Evolutionary conservation across 2,113 vertebrate genomes (phyloP).

Genomic region (Aythya baeri): DNA sequence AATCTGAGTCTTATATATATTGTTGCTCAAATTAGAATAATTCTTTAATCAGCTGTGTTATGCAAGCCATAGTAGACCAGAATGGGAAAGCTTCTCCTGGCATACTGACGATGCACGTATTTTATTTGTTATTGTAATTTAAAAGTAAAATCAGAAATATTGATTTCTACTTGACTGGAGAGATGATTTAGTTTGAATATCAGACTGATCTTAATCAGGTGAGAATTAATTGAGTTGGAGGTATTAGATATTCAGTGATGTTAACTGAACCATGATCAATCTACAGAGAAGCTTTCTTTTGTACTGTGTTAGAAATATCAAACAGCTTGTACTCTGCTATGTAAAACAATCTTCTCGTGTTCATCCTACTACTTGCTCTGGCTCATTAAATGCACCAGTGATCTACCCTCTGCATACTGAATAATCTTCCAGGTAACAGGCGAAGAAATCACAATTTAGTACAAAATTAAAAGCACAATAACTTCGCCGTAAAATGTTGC

Average conservation of each 20-base stretch:
- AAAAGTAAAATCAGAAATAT: slow-evolving; percentile 94
- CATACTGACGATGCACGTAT: slow-evolving; percentile 74
- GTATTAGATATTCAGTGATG: slow-evolving; percentile 91
- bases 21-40: slow-evolving; percentile 84
- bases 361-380: slow-evolving; percentile 72
- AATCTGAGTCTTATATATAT: slow-evolving; percentile 80
- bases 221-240: slow-evolving; percentile 93
- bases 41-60: slow-evolving; percentile 84
- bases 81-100: slow-evolving; percentile 77
- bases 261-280: slow-evolving; percentile 88
- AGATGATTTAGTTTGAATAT: slow-evolving; percentile 93
- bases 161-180: slow-evolving; percentile 93
- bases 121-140: slow-evolving; percentile 90
- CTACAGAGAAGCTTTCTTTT: slow-evolving; percentile 83
- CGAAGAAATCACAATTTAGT: slow-evolving; percentile 74
- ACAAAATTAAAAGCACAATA: slow-evolving; percentile 71
- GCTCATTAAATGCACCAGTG: slow-evolving; percentile 76
- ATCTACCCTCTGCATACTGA: slow-evolving; percentile 66
- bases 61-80: slow-evolving; percentile 76
- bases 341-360: slow-evolving; percentile 74
- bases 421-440: slow-evolving; percentile 71
- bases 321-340: slow-evolving; percentile 72
- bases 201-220: slow-evolving; percentile 86
- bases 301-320: slow-evolving; percentile 79
- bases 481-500: slow-evolving; percentile 51